phyloP scores from a whole-genome alignment of 1,140 invertebrate genomes.

The Polyergus mexicanus region DNA sequence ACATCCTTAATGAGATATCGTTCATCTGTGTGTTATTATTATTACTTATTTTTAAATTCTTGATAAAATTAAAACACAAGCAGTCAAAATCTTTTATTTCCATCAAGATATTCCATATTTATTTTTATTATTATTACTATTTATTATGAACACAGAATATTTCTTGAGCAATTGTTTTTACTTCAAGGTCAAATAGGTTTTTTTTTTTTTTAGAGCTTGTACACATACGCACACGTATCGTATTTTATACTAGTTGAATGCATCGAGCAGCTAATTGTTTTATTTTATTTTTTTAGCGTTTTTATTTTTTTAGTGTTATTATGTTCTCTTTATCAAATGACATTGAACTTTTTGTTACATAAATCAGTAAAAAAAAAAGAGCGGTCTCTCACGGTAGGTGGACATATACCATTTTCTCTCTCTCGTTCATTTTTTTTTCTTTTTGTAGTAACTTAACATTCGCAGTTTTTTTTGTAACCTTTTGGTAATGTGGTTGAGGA shows the following conservation, averaged over 20 bases:
- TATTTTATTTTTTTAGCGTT: conserved; percentile 12
- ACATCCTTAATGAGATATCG: conserved; percentile 14
- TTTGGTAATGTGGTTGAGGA: conserved; percentile 81
- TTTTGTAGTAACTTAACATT: conserved; percentile 75
- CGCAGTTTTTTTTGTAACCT: conserved; percentile 78
- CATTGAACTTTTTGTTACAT: conserved; percentile 28
- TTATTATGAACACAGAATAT: conserved; percentile 33
- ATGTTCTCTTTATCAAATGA: conserved; percentile 42
- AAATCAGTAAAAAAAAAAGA: conserved; percentile 10
- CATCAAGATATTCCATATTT: conserved; percentile 8
- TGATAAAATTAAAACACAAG: conserved; percentile 37
- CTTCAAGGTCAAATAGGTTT: conserved; percentile 28
- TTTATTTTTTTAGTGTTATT: too few relatives aligned
- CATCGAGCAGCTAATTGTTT: conserved; percentile 57
- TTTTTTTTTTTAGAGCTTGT: conserved; percentile 17
- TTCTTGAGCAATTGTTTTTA: conserved; percentile 56
- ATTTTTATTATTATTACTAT: conserved; percentile 30
- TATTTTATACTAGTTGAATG: conserved; percentile 11
- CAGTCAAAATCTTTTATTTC: conserved; percentile 44
- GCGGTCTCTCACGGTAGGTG: conserved; percentile 70
- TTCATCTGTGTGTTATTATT: conserved; percentile 23
- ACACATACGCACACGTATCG: background rate
- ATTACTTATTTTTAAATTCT: conserved; percentile 42
- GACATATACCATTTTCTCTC: conserved; percentile 55
- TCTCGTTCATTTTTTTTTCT: conserved; percentile 27